phyloP scores from a whole-genome alignment of 2,113 vertebrate species.

The Oncorhynchus keta region DNA sequence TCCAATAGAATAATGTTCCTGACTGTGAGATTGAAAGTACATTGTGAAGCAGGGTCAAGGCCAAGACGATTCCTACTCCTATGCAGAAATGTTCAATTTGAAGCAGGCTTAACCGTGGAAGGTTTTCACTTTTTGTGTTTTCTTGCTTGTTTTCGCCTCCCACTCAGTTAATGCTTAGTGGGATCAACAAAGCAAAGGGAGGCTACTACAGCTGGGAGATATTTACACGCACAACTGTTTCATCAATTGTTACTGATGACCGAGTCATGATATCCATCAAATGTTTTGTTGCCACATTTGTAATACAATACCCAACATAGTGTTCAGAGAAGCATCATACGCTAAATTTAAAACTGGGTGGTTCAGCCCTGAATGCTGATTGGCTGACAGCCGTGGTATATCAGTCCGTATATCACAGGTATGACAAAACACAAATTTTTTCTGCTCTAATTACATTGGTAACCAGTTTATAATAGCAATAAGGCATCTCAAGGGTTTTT shows the following conservation, averaged over 20 bases:
- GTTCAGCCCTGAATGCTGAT: no score
- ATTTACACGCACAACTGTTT: background rate
- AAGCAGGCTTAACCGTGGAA: slow-evolving; percentile 39
- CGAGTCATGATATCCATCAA: no score
- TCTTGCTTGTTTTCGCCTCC: slow-evolving; percentile 51
- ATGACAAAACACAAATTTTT: no score
- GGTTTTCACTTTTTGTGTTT: slow-evolving; percentile 36
- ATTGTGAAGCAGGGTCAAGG: slow-evolving; percentile 51
- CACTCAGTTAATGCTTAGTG: slow-evolving; percentile 54
- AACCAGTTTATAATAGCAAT: no score
- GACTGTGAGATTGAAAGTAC: slow-evolving; percentile 42
- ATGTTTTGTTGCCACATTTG: no score
- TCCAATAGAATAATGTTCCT: slow-evolving; percentile 19
- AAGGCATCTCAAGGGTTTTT: no score
- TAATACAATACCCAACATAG: no score
- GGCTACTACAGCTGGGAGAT: background rate
- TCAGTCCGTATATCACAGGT: no score
- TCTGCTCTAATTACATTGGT: no score
- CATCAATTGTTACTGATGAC: background rate
- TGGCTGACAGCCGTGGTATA: no score
- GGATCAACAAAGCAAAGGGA: background rate
- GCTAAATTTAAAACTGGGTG: background rate
- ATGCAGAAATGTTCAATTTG: slow-evolving; percentile 54
- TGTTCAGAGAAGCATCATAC: no score
- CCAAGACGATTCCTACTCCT: slow-evolving; percentile 50